Percentiles rank a stretch among this genome's conserved stretches.
phyloP scores from a whole-genome alignment of 2,888 invertebrate species.

The Trichopria drosophilae region DNA sequence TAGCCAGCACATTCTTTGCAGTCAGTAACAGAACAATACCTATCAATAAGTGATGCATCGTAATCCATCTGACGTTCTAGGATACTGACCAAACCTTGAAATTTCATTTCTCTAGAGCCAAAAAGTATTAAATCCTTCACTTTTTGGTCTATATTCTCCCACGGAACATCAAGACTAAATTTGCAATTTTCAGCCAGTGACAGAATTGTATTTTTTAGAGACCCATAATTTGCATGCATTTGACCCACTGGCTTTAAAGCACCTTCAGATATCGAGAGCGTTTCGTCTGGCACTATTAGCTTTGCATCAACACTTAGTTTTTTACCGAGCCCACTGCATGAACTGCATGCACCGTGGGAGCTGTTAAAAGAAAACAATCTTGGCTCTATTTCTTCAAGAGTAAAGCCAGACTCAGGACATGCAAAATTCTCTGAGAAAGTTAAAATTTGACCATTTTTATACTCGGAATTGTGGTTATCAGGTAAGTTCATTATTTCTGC shows the following conservation, averaged over 20 bases:
- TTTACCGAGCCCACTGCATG: slow-evolving; percentile 22
- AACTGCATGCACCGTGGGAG: slow-evolving; percentile 18
- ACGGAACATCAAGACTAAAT: slow-evolving; percentile 19
- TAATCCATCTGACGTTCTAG: slow-evolving; percentile 12
- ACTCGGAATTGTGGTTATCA: slow-evolving; percentile 14
- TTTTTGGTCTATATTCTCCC: slow-evolving; percentile 21
- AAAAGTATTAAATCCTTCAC: slow-evolving; percentile 22
- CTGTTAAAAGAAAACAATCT: slow-evolving; percentile 23
- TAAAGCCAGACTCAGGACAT: slow-evolving; percentile 17
- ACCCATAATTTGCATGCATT: slow-evolving; percentile 20
- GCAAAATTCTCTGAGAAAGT: slow-evolving; percentile 22
- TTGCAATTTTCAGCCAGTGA: slow-evolving; percentile 20
- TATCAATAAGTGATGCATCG: slow-evolving; percentile 13
- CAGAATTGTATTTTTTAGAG: slow-evolving; percentile 19
- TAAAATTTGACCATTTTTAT: slow-evolving; percentile 16
- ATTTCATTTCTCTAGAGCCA: slow-evolving; percentile 21
- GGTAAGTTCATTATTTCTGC: slow-evolving; percentile 16
- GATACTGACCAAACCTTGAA: slow-evolving; percentile 20
- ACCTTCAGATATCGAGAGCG: slow-evolving; percentile 16
- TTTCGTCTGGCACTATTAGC: slow-evolving; percentile 19
- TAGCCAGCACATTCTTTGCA: slow-evolving; percentile 16
- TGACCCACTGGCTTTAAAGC: too few species aligned
- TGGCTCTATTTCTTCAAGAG: slow-evolving; percentile 20
- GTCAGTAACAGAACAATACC: slow-evolving; percentile 16
- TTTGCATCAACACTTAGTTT: slow-evolving; percentile 9